These are phyloP conservation scores for Albula glossodonta DNA, from an alignment of 2,113 vertebrate species.

Conservation along the genomic window DNA sequence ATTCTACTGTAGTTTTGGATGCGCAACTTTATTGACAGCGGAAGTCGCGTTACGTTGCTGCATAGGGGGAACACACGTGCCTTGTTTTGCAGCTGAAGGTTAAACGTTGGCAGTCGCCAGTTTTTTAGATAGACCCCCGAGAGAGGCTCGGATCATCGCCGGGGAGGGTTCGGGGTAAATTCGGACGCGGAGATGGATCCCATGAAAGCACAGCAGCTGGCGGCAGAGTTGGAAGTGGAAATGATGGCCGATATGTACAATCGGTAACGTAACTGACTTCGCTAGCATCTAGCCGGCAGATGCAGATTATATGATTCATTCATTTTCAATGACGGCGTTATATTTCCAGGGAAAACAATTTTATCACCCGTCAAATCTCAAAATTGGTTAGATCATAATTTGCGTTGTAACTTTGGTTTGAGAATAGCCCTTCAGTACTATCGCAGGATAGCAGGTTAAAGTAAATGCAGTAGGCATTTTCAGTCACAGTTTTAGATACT, in stretches of 20 bases:
- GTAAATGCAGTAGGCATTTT: not conserved
- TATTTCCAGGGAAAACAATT: not conserved
- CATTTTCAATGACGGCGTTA: not conserved
- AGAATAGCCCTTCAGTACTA: not conserved
- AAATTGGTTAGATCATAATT: not conserved
- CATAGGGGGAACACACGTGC: slow-evolving; percentile 52
- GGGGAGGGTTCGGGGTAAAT: not conserved
- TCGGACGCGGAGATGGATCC: slow-evolving; percentile 80
- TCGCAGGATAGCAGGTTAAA: not conserved
- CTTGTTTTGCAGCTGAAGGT: slow-evolving; percentile 61
- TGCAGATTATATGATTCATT: not conserved
- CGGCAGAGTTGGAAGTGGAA: slow-evolving; percentile 94
- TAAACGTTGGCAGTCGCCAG: slow-evolving; percentile 38
- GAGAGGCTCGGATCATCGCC: not conserved
- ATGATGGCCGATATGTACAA: slow-evolving; percentile 99
- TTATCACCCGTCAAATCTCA: not conserved
- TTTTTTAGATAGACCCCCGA: not conserved
- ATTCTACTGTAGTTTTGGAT: slow-evolving; percentile 36
- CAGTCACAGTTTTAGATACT: too few relatives aligned
- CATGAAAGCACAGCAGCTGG: slow-evolving; percentile 89
- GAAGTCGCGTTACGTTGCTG: slow-evolving; percentile 33
- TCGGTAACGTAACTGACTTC: slow-evolving; percentile 70
- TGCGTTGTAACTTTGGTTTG: not conserved
- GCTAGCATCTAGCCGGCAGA: not conserved
- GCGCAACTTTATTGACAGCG: slow-evolving; percentile 62